Base-by-base conservation (phyloP, 1,140 invertebrate genomes). In the Micrasema longulum region DNA sequence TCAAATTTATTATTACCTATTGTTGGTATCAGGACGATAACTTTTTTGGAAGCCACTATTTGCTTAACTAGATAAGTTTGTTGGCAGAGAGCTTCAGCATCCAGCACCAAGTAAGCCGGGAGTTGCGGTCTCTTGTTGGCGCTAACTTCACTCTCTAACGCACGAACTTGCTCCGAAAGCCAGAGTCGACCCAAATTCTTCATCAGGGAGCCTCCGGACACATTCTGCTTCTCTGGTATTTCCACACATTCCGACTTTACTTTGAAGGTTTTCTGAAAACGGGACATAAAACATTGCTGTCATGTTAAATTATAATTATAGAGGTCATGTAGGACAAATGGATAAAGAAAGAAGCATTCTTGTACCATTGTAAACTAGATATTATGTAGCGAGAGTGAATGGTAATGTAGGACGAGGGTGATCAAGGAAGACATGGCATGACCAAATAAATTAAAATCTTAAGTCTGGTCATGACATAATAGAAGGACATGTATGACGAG, bases 1-100 rank as follows among this genome's bases (percentile, higher is more conserved):
- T n/a, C n/a, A n/a, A n/a, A n/a, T n/a, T 31, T 68, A 31, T 84
- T 53, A 87, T 86, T 78, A 95, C 93, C 93, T 78, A 91, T 88
- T 77, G 89, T 87, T 3, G 94, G 94, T 72, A 96, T 90, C 18
- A 96, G 84, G 26, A 95, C 85, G 66, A 96, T 91, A 78, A 94
- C 93, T 77, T 91, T 91, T 66, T 90, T 91, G 0, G 90, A 87
- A 76, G 87, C 86, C 4, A 94, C 89, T 35, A 97, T 82, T 74
- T 93, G 91, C 78, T 94, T 95, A 16, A 97, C 88, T 43, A 91
- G 85, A 22, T 89, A 86, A 62, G 92, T 90, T 77, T 91, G 89
- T 69, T 91, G 87, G n/a, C 4, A 67, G 47, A 83, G 81, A 60
- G 80, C 83, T 52, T 80, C 83, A 16, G 76, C 82, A 78, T 81